These are phyloP conservation scores for Hemiscyllium ocellatum DNA, from an alignment of 2,113 vertebrate species.

Conservation along the genomic window DNA sequence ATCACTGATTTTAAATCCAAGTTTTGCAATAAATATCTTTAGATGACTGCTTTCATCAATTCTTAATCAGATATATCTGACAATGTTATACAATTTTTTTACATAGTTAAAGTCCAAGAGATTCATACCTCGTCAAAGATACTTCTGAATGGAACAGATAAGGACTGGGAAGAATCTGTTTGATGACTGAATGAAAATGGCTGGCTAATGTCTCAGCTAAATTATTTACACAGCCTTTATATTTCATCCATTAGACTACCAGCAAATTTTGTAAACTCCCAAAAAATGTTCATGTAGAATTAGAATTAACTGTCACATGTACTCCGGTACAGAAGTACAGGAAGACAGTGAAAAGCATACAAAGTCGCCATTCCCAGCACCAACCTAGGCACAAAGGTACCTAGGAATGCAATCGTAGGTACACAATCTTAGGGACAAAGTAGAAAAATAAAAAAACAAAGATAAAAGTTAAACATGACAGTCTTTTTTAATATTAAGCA, in stretches of 20 bases:
- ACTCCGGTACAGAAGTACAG: too few relatives aligned
- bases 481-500: too few relatives aligned
- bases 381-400: too few relatives aligned
- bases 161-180: neutral
- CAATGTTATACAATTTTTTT: neutral
- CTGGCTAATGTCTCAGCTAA: neutral
- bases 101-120: too few relatives aligned
- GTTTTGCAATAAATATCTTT: neutral
- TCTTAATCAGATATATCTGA: neutral
- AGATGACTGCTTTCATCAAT: neutral
- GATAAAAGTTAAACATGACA: too few relatives aligned
- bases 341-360: too few relatives aligned
- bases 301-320: too few relatives aligned
- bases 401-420: too few relatives aligned
- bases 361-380: too few relatives aligned
- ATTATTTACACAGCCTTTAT: neutral
- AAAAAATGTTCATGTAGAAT: neutral
- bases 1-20: neutral
- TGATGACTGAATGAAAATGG: neutral
- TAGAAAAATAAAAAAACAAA: too few relatives aligned
- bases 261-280: neutral
- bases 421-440: too few relatives aligned
- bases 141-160: neutral
- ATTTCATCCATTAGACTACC: neutral
- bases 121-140: neutral